Conservation (phyloP, 1,140 invertebrate genomes). For the Aphidius ervi region DNA sequence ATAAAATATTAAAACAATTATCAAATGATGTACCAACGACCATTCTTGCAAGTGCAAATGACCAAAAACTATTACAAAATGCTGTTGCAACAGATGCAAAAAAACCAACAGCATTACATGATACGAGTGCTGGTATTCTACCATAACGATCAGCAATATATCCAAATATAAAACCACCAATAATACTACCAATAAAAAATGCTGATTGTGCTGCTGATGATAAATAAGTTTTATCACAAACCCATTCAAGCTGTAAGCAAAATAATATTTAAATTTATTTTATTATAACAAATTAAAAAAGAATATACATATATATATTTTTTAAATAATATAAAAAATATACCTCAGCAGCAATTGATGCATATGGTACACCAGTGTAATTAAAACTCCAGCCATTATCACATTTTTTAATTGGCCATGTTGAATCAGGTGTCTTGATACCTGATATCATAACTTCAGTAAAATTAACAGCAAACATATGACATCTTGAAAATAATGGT, state of each 20-base stretch:
- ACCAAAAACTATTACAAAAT: slow-evolving; percentile 68
- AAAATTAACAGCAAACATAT: slow-evolving; percentile 70
- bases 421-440: slow-evolving; percentile 56
- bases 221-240: slow-evolving; percentile 72
- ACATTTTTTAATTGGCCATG: slow-evolving; percentile 63
- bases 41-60: slow-evolving; percentile 73
- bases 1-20: slow-evolving; percentile 89
- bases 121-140: slow-evolving; percentile 53
- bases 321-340: no score
- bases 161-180: slow-evolving; percentile 55
- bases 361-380: slow-evolving; percentile 69
- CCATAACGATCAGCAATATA: slow-evolving; percentile 56
- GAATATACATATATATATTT: no score
- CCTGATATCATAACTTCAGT: slow-evolving; percentile 56
- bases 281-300: slow-evolving; percentile 4
- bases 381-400: slow-evolving; percentile 73
- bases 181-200: slow-evolving; percentile 53
- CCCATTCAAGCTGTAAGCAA: slow-evolving; percentile 68
- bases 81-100: slow-evolving; percentile 73
- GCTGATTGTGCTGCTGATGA: slow-evolving; percentile 73
- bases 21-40: slow-evolving; percentile 82
- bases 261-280: slow-evolving; percentile 20
- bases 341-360: slow-evolving; percentile 75
- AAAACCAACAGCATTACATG: slow-evolving; percentile 75
- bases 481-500: slow-evolving; percentile 61